Percentiles rank a stretch among this genome's conserved stretches.
These are phyloP conservation scores for Myotis daubentonii DNA, from an alignment of 2,797 vertebrate species.

Conservation along the genomic window DNA sequence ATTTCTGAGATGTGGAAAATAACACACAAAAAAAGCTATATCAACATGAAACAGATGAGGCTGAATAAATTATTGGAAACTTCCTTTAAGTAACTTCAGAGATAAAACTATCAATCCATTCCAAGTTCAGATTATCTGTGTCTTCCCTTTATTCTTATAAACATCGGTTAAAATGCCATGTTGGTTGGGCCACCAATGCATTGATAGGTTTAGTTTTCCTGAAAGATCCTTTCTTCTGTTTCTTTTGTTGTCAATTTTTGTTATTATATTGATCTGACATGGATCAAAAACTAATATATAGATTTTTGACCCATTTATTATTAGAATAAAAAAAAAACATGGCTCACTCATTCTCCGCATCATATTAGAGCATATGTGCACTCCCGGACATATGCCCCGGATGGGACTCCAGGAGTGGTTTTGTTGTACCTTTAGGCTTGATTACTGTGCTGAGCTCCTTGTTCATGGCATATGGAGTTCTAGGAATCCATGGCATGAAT, in stretches of 20 bases:
- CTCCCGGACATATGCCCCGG: no score
- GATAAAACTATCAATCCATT: neutral
- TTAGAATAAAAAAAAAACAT: neutral
- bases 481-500: no score
- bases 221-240: neutral
- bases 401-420: neutral
- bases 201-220: neutral
- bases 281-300: neutral
- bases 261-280: neutral
- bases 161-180: neutral
- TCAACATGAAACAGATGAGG: neutral
- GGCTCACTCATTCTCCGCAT: neutral
- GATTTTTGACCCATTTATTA: neutral
- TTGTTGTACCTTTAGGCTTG: neutral
- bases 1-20: neutral
- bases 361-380: neutral
- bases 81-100: neutral
- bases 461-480: neutral
- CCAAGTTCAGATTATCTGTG: neutral
- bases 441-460: neutral
- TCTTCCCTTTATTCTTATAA: neutral
- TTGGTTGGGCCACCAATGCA: neutral
- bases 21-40: neutral
- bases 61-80: neutral
- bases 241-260: neutral